Percentiles rank a stretch among this genome's conserved stretches.
Conservation (phyloP, 2,797 vertebrate species). For the Myotis daubentonii region DNA sequence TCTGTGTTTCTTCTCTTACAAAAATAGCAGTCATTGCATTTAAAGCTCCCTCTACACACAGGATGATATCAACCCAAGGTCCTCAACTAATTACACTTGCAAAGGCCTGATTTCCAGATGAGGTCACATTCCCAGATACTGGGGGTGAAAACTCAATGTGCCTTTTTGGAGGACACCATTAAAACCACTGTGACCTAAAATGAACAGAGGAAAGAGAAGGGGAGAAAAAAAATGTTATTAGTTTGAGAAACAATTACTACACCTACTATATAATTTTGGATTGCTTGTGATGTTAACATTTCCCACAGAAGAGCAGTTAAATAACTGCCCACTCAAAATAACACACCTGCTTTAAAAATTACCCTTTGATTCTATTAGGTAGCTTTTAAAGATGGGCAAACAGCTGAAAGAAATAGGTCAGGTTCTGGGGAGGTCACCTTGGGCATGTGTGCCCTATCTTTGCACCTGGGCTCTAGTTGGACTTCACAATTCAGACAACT, state of each 20-base stretch:
- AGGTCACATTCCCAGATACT: not conserved
- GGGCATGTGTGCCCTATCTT: not conserved
- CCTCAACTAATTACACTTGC: not conserved
- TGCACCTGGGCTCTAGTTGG: not conserved
- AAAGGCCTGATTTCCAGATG: not conserved
- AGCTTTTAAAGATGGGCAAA: not conserved
- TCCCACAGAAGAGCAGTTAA: conserved; percentile 35
- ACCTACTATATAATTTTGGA: conserved; percentile 33
- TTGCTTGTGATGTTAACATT: conserved; percentile 42
- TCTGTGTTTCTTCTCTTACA: not conserved
- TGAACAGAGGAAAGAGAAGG: not conserved
- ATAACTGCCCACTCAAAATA: not conserved
- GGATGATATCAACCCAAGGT: not conserved
- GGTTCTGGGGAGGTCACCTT: not conserved
- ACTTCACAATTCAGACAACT: not conserved
- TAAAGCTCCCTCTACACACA: not conserved
- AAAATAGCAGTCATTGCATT: not conserved
- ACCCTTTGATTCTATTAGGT: conserved; percentile 8
- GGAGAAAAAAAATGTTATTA: not conserved
- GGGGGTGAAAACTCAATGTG: not conserved
- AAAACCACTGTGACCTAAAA: not conserved
- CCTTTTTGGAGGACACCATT: not conserved
- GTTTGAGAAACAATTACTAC: conserved; percentile 15
- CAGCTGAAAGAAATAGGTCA: not conserved
- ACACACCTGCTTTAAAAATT: not conserved